A percentile compares a stretch with the other conserved stretches of the same genome.
These are phyloP conservation scores for Agelaius phoeniceus DNA, from an alignment of 2,113 vertebrate species.

Conservation along the genomic window DNA sequence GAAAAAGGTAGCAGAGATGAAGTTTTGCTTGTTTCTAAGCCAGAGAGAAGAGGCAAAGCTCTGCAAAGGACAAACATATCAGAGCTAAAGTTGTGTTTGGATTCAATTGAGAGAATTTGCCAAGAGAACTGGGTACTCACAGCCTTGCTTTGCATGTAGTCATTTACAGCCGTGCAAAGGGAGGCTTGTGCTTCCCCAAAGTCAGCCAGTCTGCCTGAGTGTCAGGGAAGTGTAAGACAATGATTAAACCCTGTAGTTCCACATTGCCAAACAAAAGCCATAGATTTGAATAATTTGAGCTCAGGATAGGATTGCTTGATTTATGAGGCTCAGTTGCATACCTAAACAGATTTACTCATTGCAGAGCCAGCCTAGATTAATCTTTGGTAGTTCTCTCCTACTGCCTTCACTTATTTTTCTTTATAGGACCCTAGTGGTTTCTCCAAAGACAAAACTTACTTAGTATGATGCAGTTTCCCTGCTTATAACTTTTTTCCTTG, in stretches of 20 bases:
- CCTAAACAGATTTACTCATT: background rate
- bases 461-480: background rate
- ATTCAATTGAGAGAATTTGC: background rate
- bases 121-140: background rate
- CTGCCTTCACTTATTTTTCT: background rate
- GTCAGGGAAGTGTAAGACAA: background rate
- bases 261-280: background rate
- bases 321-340: background rate
- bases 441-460: background rate
- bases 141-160: background rate
- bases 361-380: background rate
- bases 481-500: background rate
- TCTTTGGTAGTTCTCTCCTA: background rate
- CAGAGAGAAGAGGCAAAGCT: background rate
- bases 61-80: background rate
- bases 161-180: background rate
- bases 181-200: background rate
- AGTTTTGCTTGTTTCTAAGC: background rate
- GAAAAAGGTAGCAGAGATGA: background rate
- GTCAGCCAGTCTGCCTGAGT: background rate
- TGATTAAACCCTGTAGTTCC: background rate
- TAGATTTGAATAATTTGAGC: background rate
- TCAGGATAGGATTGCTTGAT: background rate
- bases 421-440: background rate
- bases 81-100: background rate